These are phyloP conservation scores for Bombylius discolor DNA, from an alignment of 2,888 invertebrate genomes.

Conservation along the genomic window DNA sequence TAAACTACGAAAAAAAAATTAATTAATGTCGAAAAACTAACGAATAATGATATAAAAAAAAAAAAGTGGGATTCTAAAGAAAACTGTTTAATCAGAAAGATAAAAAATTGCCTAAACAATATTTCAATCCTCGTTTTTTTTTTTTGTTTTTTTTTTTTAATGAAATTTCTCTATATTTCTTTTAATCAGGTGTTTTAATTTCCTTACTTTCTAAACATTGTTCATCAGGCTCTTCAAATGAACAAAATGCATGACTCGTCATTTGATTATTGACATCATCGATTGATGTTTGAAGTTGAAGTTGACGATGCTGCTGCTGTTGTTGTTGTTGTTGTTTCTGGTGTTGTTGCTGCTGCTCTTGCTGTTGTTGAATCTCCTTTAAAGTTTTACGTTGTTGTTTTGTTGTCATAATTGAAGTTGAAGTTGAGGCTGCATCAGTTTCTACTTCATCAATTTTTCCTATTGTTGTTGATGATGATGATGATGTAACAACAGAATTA, in stretches of 20 bases:
- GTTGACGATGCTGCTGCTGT: neutral
- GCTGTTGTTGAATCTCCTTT: neutral
- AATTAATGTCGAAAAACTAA: too few species aligned
- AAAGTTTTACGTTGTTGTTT: neutral
- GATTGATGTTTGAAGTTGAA: slow-evolving; percentile 12
- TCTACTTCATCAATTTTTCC: neutral
- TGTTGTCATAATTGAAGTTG: too few species aligned
- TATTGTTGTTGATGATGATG: too few species aligned
- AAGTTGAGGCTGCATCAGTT: slow-evolving; percentile 6
- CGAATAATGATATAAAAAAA: too few species aligned
- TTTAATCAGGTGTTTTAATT: slow-evolving; percentile 10
- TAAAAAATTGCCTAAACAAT: too few species aligned
- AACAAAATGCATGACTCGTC: slow-evolving; percentile 15
- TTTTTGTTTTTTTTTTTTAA: too few species aligned
- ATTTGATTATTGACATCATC: slow-evolving; percentile 18
- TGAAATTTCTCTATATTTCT: neutral
- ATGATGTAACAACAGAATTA: too few species aligned
- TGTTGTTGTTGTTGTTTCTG: neutral
- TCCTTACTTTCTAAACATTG: slow-evolving; percentile 16
- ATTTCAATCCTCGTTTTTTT: too few species aligned
- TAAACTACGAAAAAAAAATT: too few species aligned
- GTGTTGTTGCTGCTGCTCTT: neutral
- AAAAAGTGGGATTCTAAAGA: too few species aligned
- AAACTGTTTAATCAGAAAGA: too few species aligned
- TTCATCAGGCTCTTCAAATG: slow-evolving; percentile 16